These are phyloP conservation scores for Leptinotarsa juncta DNA, from an alignment of 2,888 invertebrate genomes.

Conservation along the genomic window DNA sequence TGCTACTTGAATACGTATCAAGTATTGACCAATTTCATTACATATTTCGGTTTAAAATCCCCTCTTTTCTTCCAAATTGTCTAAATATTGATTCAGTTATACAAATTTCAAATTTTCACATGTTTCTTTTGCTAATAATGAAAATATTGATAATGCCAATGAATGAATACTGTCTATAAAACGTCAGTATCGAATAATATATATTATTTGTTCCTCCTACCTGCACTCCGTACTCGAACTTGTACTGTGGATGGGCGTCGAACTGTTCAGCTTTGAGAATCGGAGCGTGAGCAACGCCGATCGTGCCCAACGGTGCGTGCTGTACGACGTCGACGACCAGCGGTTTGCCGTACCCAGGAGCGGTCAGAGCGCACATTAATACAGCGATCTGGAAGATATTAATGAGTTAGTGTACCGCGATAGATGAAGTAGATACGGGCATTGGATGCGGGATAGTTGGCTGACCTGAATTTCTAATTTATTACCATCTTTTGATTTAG, in stretches of 20 bases:
- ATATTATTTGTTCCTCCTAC: conserved; percentile 39
- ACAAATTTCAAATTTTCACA: no score
- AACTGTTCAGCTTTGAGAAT: conserved; percentile 45
- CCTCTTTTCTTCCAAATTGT: no score
- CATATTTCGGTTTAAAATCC: no score
- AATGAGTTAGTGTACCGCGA: conserved; percentile 11
- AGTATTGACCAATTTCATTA: no score
- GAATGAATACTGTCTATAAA: no score
- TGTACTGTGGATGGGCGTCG: conserved; percentile 57
- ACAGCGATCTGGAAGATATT: conserved; percentile 14
- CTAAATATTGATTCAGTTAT: no score
- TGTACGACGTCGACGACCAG: conserved; percentile 1
- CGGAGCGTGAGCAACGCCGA: conserved; percentile 41
- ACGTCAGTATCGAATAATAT: background rate
- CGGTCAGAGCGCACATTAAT: conserved; percentile 8
- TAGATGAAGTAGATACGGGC: background rate
- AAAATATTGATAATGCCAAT: background rate
- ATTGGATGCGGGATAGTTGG: background rate
- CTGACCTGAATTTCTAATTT: background rate
- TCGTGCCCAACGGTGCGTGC: conserved; percentile 6
- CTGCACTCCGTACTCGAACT: conserved; percentile 55
- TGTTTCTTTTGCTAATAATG: no score
- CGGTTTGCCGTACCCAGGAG: conserved; percentile 12
- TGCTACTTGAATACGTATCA: no score
- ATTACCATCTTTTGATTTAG: background rate